These are phyloP conservation scores for Leptinotarsa defecta DNA, from an alignment of 1,140 invertebrate genomes.

Conservation along the genomic window DNA sequence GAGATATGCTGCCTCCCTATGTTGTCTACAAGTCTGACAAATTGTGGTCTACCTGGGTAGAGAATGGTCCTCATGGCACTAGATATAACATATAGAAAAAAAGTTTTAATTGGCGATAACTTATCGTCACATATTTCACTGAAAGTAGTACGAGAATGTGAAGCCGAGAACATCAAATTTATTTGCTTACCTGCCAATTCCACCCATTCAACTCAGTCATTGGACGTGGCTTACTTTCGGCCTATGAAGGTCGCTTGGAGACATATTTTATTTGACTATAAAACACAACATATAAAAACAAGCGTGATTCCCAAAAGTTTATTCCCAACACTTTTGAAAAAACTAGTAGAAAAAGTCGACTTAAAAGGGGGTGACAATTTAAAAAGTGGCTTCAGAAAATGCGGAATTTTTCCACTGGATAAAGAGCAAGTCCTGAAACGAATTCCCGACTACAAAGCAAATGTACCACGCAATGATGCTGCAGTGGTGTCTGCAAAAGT, in stretches of 20 bases:
- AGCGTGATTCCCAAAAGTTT: not conserved
- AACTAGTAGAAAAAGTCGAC: not conserved
- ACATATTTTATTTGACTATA: conserved; percentile 43
- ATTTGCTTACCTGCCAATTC: conserved; percentile 54
- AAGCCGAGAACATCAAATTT: conserved; percentile 51
- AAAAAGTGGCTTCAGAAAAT: conserved; percentile 10
- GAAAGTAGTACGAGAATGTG: conserved; percentile 32
- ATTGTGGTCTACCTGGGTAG: not conserved
- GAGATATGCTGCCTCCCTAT: not conserved
- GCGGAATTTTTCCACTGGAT: conserved; percentile 1
- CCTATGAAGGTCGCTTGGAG: conserved; percentile 53
- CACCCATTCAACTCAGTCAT: conserved; percentile 53
- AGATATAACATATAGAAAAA: conserved; percentile 9
- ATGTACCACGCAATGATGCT: not conserved
- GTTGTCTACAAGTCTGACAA: conserved; percentile 10
- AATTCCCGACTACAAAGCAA: conserved; percentile 2
- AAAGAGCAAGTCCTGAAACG: not conserved
- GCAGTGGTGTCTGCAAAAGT: conserved; percentile 5
- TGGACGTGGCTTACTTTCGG: conserved; percentile 55
- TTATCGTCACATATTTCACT: conserved; percentile 13
- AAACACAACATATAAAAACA: not conserved
- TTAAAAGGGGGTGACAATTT: not conserved
- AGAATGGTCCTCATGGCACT: conserved; percentile 8
- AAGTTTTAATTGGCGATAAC: conserved; percentile 10
- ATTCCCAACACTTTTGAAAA: conserved; percentile 6